Base-by-base conservation (phyloP, 2,113 vertebrate species). In the Perognathus longimembris region DNA sequence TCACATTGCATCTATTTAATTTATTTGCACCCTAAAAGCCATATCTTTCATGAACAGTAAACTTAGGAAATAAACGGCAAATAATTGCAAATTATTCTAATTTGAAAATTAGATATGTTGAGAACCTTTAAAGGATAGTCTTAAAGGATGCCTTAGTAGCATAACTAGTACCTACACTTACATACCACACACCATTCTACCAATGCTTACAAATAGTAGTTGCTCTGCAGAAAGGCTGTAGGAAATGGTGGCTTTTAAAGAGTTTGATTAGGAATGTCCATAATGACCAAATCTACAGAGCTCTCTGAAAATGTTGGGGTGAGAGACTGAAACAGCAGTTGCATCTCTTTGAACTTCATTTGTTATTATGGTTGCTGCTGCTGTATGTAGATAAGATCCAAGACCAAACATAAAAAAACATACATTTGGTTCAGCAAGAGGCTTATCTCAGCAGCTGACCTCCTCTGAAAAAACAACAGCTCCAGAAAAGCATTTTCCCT, bases 331-430 rank as follows among this genome's bases (percentile, higher is more conserved):
- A 96, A 79, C 32, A 91, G 91, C 34, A 54, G 78, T 45, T 67
- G 57, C 91, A 75, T 86, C 82, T 88, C 85, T 96, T 93, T 97
- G 95, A 94, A 95, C 89, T 45, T 79, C 61, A 54, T 93, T 92
- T 95, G 97, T 94, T 90, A 95, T 84, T 83, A 91, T 94, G 88
- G 59, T 86, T 36, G 80, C 73, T 89, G 76, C 89, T 96, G 92
- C 42, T 84, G 57, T 61, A 63, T 70, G 59, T 70, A 95, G 94
- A 97, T 96, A 97, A 97, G 79, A 96, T 88, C 85, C 95, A 96
- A 93, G 94, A 95, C 74, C 32, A 90, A 96, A 82, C 61, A 63
- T 4, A 54, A 54, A 54, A 54, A 88, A 90, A 84, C 76, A 92
- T 26, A 88, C 87, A 79, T 76, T 79, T 85, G 84, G n/a, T 89